These are phyloP conservation scores for Aricia artaxerxes DNA, from an alignment of 2,888 invertebrate species.

Conservation along the genomic window DNA sequence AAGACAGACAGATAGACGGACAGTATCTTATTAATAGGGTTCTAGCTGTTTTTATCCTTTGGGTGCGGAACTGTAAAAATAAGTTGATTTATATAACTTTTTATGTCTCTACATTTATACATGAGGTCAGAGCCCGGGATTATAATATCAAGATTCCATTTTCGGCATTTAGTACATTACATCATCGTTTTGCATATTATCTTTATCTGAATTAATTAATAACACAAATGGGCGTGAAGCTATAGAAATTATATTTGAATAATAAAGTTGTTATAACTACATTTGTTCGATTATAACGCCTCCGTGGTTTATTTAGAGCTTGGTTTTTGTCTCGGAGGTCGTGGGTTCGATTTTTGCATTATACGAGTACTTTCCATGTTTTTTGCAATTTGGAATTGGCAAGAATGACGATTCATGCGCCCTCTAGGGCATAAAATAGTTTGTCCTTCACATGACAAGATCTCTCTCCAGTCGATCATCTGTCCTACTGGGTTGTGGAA, in stretches of 20 bases:
- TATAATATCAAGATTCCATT: conserved; percentile 28
- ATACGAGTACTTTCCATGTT: background rate
- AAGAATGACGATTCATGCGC: too few species aligned
- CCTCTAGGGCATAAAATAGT: too few species aligned
- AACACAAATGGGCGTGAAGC: background rate
- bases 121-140: conserved; percentile 4
- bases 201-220: background rate
- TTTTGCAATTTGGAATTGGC: too few species aligned
- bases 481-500: too few species aligned
- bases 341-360: background rate
- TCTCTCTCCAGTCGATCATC: too few species aligned
- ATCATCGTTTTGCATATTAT: conserved; percentile 26
- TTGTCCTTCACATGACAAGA: too few species aligned
- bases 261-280: background rate
- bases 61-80: background rate
- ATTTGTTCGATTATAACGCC: background rate
- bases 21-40: too few species aligned
- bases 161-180: conserved; percentile 24
- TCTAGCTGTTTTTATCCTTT: too few species aligned
- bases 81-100: background rate
- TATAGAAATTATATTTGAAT: background rate
- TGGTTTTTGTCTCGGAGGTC: background rate
- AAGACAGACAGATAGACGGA: too few species aligned
- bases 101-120: background rate
- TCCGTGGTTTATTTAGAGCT: background rate